These are phyloP conservation scores for Gallinago nigripennis DNA, from an alignment of 2,797 vertebrate genomes.

Conservation along the genomic window DNA sequence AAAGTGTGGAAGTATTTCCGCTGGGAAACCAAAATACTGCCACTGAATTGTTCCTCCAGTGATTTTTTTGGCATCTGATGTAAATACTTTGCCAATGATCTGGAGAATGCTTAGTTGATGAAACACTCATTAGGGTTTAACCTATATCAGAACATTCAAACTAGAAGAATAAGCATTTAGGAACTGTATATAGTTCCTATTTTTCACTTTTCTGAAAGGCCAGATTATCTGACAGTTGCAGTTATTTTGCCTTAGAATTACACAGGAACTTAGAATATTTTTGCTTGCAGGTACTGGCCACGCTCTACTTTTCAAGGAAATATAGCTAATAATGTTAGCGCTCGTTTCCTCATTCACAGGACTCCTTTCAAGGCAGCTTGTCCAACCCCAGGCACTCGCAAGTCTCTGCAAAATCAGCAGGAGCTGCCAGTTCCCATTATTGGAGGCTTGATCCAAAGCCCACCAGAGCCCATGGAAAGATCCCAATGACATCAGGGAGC, in stretches of 20 bases:
- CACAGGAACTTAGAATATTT: neutral
- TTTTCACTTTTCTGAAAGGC: neutral
- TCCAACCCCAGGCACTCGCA: neutral
- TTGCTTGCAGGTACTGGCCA: neutral
- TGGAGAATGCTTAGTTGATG: neutral
- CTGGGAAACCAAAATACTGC: neutral
- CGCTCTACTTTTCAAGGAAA: neutral
- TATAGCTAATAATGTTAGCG: neutral
- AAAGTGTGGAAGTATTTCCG: neutral
- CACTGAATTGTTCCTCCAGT: neutral
- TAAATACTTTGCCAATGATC: neutral
- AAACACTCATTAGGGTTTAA: neutral
- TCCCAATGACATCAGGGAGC: neutral
- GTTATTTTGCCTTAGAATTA: neutral
- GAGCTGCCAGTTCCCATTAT: slow-evolving; percentile 4
- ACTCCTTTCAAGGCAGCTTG: neutral
- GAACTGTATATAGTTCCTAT: neutral
- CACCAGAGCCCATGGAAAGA: neutral
- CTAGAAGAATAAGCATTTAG: neutral
- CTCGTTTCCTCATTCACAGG: neutral
- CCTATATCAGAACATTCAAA: neutral
- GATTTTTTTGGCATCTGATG: neutral
- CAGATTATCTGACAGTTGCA: neutral
- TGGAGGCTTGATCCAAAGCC: neutral
- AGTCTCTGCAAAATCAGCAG: neutral